These are phyloP conservation scores for Scaptomyza parva DNA, from an alignment of 2,888 invertebrate genomes.

Conservation along the genomic window DNA sequence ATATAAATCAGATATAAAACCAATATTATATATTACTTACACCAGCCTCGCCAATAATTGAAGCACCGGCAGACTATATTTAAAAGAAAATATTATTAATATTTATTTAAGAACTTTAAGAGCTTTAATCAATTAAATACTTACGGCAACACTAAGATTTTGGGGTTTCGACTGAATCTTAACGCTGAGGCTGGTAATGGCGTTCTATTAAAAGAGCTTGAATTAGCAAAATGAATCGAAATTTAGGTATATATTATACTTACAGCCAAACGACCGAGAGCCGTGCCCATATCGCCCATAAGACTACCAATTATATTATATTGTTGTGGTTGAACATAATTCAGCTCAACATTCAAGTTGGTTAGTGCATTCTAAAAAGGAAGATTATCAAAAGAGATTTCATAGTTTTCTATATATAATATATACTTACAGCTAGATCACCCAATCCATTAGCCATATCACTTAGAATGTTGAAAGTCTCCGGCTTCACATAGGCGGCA, in stretches of 20 bases:
- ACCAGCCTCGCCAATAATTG: conserved; percentile 50
- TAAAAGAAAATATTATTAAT: not conserved
- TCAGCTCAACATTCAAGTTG: conserved; percentile 15
- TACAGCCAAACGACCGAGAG: conserved; percentile 50
- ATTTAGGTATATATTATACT: too few relatives aligned
- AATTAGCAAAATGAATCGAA: too few relatives aligned
- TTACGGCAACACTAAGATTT: conserved; percentile 47
- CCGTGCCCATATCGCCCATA: conserved; percentile 32
- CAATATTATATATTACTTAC: conserved; percentile 28
- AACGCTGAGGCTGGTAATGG: conserved; percentile 43
- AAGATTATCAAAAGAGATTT: not conserved
- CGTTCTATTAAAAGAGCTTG: conserved; percentile 52
- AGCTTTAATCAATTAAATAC: conserved; percentile 8
- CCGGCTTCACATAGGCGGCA: not conserved
- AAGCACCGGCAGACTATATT: conserved; percentile 37
- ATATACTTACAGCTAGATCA: conserved; percentile 49
- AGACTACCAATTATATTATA: conserved; percentile 35
- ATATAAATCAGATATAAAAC: not conserved
- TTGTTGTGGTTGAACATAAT: conserved; percentile 23
- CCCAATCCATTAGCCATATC: conserved; percentile 37
- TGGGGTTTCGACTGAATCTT: conserved; percentile 13
- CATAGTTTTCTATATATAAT: too few relatives aligned
- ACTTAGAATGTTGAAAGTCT: conserved; percentile 17
- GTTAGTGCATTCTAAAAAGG: conserved; percentile 29
- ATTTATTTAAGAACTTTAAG: not conserved